These are phyloP conservation scores for Pantala flavescens DNA, from an alignment of 1,140 invertebrate genomes.

Conservation along the genomic window DNA sequence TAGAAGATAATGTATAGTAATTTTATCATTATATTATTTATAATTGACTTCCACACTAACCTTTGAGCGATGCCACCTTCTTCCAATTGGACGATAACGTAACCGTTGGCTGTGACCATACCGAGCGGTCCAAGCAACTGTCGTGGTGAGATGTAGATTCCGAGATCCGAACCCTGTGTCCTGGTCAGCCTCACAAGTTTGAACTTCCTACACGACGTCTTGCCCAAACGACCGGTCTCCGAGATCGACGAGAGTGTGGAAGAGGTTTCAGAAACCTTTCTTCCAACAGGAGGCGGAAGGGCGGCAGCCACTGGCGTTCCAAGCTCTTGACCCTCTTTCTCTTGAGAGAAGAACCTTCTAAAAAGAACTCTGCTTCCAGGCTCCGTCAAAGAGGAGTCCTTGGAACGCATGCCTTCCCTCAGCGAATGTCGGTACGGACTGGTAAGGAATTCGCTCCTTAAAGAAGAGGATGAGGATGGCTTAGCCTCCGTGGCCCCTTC, in stretches of 20 bases:
- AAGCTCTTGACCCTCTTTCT: slow-evolving; percentile 55
- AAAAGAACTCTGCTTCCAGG: too few species aligned
- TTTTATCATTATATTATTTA: too few species aligned
- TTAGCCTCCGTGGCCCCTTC: too few species aligned
- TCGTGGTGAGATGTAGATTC: slow-evolving; percentile 73
- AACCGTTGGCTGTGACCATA: slow-evolving; percentile 53
- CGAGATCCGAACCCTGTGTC: slow-evolving; percentile 55
- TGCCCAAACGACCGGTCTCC: slow-evolving; percentile 18
- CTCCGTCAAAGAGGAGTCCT: too few species aligned
- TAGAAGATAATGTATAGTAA: too few species aligned
- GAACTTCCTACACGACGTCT: slow-evolving; percentile 25
- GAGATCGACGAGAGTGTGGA: neutral
- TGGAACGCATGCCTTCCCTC: too few species aligned
- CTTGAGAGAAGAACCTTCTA: slow-evolving; percentile 32
- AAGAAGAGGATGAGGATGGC: too few species aligned
- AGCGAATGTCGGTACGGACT: too few species aligned
- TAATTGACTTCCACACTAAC: slow-evolving; percentile 47
- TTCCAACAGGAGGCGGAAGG: neutral
- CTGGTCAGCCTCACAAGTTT: slow-evolving; percentile 58
- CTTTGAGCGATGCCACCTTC: slow-evolving; percentile 64
- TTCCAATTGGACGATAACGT: slow-evolving; percentile 70
- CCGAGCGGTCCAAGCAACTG: slow-evolving; percentile 38
- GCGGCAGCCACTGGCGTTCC: slow-evolving; percentile 18
- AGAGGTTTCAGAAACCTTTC: neutral
- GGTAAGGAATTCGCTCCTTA: too few species aligned